Evolutionary conservation across 2,888 invertebrate species (phyloP).

Genomic region (Cephus pygmeus): DNA sequence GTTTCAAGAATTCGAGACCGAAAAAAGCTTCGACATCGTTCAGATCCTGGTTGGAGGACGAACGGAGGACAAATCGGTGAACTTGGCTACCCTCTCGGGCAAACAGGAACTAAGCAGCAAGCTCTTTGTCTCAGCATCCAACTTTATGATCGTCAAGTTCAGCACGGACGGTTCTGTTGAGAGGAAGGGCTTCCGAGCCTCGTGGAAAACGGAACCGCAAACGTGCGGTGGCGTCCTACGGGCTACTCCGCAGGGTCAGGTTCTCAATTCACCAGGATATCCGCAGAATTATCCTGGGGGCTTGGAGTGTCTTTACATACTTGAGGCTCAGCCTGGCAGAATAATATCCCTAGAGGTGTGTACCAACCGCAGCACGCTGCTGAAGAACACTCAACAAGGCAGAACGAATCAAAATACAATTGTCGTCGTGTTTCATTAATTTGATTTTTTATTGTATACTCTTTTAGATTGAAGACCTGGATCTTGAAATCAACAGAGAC

Average conservation of each 20-base stretch:
- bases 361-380: background rate
- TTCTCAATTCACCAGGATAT: conserved; percentile 90
- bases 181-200: conserved; percentile 91
- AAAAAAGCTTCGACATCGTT: conserved; percentile 95
- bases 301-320: conserved; percentile 93
- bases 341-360: conserved; percentile 88
- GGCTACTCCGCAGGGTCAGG: conserved; percentile 90
- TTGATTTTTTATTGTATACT: background rate
- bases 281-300: conserved; percentile 95
- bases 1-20: conserved; percentile 98
- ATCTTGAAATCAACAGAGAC: conserved; percentile 85
- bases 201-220: conserved; percentile 95
- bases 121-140: conserved; percentile 93
- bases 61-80: conserved; percentile 93
- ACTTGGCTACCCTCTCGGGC: conserved; percentile 91
- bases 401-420: background rate
- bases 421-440: background rate
- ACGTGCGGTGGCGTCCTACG: conserved; percentile 89
- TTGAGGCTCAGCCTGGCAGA: conserved; percentile 89
- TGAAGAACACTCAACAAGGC: too few relatives aligned
- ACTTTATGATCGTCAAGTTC: conserved; percentile 98
- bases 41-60: conserved; percentile 95
- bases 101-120: conserved; percentile 87
- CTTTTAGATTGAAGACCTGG: conserved; percentile 80
- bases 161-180: conserved; percentile 94